phyloP scores from a whole-genome alignment of 2,797 vertebrate species.

The Aldrovandia affinis region DNA sequence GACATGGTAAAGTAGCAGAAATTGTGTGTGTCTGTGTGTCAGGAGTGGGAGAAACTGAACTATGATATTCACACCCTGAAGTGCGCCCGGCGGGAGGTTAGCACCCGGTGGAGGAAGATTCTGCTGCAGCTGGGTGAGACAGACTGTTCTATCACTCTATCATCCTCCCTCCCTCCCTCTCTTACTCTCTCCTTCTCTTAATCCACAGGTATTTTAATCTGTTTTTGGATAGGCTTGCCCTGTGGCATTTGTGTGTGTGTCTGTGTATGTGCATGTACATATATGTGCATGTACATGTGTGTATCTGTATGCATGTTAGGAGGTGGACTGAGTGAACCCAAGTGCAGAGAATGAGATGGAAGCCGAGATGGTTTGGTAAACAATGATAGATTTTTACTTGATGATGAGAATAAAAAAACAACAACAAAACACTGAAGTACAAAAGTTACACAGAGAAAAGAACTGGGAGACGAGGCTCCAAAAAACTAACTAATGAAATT shows the following conservation, averaged over 20 bases:
- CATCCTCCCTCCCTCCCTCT: neutral
- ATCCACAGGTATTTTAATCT: neutral
- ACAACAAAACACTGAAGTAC: too few relatives aligned
- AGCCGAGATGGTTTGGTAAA: too few relatives aligned
- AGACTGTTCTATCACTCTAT: neutral
- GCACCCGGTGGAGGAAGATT: constrained; percentile 84
- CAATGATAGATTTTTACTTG: too few relatives aligned
- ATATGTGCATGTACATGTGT: neutral
- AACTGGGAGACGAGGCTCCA: too few relatives aligned
- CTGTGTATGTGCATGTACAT: neutral
- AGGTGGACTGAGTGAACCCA: too few relatives aligned
- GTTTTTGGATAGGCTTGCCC: too few relatives aligned
- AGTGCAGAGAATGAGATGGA: too few relatives aligned
- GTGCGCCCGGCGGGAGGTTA: constrained; percentile 81
- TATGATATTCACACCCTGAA: constrained; percentile 86
- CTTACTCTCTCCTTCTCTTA: neutral
- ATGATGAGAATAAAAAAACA: too few relatives aligned
- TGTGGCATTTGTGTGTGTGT: too few relatives aligned
- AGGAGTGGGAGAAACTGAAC: constrained; percentile 95
- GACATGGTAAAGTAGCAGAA: neutral
- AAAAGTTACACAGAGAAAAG: too few relatives aligned
- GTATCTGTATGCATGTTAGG: constrained; percentile 55
- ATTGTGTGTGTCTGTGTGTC: constrained; percentile 17
- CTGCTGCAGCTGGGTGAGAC: constrained; percentile 84
- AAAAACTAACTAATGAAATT: too few relatives aligned